Conservation (phyloP, 2,888 invertebrate species). For the Cosmorhoe ocellata region DNA sequence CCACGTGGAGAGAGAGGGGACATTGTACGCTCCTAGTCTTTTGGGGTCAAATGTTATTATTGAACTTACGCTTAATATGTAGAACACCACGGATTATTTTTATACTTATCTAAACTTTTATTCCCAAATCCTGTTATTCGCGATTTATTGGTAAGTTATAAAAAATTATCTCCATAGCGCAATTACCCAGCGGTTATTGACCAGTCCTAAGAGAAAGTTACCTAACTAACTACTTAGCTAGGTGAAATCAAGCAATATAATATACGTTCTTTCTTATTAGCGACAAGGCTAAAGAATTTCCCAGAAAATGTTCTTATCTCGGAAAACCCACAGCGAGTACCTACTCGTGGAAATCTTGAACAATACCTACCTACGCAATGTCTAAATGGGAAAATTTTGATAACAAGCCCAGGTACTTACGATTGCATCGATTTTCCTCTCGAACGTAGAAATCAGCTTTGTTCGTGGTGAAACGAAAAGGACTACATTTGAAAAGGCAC, state of each 20-base stretch:
- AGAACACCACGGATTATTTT: no score
- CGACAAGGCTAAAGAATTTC: constrained; percentile 16
- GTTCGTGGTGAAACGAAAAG: constrained; percentile 62
- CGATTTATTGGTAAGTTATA: not conserved
- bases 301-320: constrained; percentile 17
- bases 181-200: no score
- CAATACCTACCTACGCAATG: constrained; percentile 49
- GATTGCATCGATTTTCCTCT: constrained; percentile 78
- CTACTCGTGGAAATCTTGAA: constrained; percentile 37
- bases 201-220: constrained; percentile 40
- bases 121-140: no score
- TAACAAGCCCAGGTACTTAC: constrained; percentile 59
- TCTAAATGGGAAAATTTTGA: constrained; percentile 23
- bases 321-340: constrained; percentile 21
- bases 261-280: no score
- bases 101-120: no score
- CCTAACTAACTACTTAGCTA: no score
- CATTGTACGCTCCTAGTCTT: constrained; percentile 45
- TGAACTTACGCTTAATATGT: no score
- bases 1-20: constrained; percentile 69
- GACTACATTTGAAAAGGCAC: constrained; percentile 82
- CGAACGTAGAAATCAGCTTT: constrained; percentile 64
- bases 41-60: no score
- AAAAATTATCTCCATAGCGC: not conserved
- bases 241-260: constrained; percentile 15